Evolutionary conservation across 2,113 vertebrate species (phyloP), one percentile per base, ranked within the genome.

Genomic region (Nansenia antarctica): DNA sequence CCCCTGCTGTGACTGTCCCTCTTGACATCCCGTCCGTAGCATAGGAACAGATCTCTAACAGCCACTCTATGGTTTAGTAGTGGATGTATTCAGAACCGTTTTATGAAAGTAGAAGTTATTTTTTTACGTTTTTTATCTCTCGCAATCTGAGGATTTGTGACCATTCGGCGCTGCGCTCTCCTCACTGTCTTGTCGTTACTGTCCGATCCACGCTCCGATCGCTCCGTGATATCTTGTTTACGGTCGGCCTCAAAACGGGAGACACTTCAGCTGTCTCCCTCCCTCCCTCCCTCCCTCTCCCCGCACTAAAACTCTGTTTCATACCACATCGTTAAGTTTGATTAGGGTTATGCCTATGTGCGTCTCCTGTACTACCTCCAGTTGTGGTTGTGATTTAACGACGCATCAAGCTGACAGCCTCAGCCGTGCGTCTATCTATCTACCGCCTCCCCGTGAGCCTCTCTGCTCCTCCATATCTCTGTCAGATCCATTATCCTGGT

Each of bases 241-340:
- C 72, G 52, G 58, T 68, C 70, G 71, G 77, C 67, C 22, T 67
- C 65, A 70, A 49, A 70, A 64, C 45, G 47, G 22, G 54, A 69
- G 71, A 78, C 54, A 73, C 68, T 75, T 70, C 82, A 85, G 80
- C 84, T 85, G 84, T 63, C 63, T 9, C 29, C 47, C 24, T 45
- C 18, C 55, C 22, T 24, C 1, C 22, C 53, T 14, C 27, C 27
- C 6, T 3, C 66, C 66, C 55, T 65, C 67, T 55, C 22, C 22
- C 2, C 73, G 70, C 72, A 79, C 80, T 70, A 77, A 86, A 84
- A 87, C 71, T 59, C 53, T 5, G 15, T 78, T 81, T 83, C 78
- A 83, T 84, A 74, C 62, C 60, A 79, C 75, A 65, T 82, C 80
- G 77, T 86, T 77, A 86, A 85, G 73, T 86, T 80, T 87, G 61